Evolutionary conservation across 2,113 vertebrate genomes (phyloP).

Genomic region (Sinocyclocheilus grahami): DNA sequence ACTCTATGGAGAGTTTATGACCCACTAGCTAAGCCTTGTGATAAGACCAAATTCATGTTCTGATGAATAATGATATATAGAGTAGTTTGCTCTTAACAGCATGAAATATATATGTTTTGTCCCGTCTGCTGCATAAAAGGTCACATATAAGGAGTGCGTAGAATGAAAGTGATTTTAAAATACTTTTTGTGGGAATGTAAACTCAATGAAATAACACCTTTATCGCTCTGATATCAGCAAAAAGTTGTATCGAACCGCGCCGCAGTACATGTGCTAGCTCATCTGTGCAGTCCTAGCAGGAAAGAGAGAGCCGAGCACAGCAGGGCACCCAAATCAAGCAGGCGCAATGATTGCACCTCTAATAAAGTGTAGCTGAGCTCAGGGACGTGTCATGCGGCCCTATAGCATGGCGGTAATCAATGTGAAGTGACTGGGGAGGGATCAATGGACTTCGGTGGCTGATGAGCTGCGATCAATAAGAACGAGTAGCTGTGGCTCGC

Average conservation of each 20-base stretch:
- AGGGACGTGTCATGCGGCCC: slow-evolving; percentile 18
- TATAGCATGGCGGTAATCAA: slow-evolving; percentile 58
- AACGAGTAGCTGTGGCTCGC: slow-evolving; percentile 31
- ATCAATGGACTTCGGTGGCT: slow-evolving; percentile 54
- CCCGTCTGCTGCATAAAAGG: background rate
- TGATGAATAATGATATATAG: background rate
- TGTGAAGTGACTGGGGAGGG: slow-evolving; percentile 49
- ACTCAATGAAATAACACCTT: slow-evolving; percentile 2
- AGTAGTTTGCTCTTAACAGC: background rate
- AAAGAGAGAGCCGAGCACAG: slow-evolving; percentile 1
- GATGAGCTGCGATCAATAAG: slow-evolving; percentile 59
- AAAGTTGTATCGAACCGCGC: background rate
- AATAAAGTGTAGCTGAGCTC: slow-evolving; percentile 47
- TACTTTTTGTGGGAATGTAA: background rate
- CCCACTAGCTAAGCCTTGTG: too few species aligned
- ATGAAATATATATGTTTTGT: background rate
- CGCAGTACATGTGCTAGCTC: background rate
- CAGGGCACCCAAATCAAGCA: slow-evolving; percentile 40
- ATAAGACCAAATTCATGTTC: background rate
- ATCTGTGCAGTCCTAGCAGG: background rate
- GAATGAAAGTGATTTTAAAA: background rate
- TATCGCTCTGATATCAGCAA: background rate
- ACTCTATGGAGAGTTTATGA: too few species aligned
- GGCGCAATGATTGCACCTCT: slow-evolving; percentile 39
- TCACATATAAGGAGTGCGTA: background rate